Conservation (phyloP, 2,797 vertebrate species). For the Anguilla anguilla region DNA sequence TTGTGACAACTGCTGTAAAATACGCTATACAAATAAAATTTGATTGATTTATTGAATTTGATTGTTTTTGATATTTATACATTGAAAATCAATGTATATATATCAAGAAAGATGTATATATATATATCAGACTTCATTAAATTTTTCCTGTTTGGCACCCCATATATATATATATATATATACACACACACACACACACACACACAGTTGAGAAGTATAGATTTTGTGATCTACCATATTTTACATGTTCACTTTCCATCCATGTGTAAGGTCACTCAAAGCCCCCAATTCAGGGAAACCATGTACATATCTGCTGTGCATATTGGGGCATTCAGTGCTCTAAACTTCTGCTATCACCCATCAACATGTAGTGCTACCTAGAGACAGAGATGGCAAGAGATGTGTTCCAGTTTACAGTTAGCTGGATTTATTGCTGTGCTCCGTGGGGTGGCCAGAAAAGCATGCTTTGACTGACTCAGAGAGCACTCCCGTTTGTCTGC, state of each 20-base stretch:
- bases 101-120: too few species aligned
- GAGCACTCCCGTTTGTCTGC: slow-evolving; percentile 11
- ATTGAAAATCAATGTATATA: too few species aligned
- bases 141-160: too few species aligned
- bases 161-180: background rate
- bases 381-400: too few species aligned
- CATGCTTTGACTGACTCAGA: background rate
- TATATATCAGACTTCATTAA: too few species aligned
- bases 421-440: background rate
- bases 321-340: background rate
- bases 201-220: background rate
- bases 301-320: background rate
- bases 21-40: too few species aligned
- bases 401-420: background rate
- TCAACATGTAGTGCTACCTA: background rate
- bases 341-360: background rate
- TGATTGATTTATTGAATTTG: too few species aligned
- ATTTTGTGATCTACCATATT: background rate
- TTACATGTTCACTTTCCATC: background rate
- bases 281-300: background rate
- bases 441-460: background rate
- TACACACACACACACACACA: background rate
- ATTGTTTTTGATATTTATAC: too few species aligned
- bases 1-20: too few species aligned
- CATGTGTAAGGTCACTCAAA: background rate